A percentile compares a stretch with the other conserved stretches of the same genome.
phyloP scores from a whole-genome alignment of 2,888 invertebrate genomes.

The Tenthredo scrophulariae region DNA sequence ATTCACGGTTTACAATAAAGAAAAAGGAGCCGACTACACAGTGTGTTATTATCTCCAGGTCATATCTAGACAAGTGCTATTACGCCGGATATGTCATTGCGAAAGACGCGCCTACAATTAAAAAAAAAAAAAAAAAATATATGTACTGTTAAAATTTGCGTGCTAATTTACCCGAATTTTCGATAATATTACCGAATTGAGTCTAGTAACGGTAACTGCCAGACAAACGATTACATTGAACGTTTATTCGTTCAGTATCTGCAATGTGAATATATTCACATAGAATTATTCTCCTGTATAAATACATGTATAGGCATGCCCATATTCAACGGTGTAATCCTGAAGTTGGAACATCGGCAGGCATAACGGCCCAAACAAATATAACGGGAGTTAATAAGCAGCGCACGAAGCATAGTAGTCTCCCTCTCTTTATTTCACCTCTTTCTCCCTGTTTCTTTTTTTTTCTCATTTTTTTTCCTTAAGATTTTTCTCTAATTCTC shows the following conservation, averaged over 20 bases:
- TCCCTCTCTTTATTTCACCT: slow-evolving; percentile 56
- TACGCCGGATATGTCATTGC: not conserved
- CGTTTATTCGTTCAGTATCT: slow-evolving; percentile 6
- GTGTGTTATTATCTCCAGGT: not conserved
- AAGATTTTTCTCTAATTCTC: slow-evolving; percentile 15
- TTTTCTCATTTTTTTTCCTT: slow-evolving; percentile 13
- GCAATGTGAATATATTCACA: slow-evolving; percentile 29
- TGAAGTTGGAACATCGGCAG: slow-evolving; percentile 69
- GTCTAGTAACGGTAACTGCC: slow-evolving; percentile 36
- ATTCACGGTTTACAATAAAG: slow-evolving; percentile 10
- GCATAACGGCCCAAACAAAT: slow-evolving; percentile 77
- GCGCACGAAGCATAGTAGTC: slow-evolving; percentile 57
- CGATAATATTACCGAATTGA: slow-evolving; percentile 31
- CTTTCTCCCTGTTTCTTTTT: slow-evolving; percentile 53
- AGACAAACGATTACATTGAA: not conserved
- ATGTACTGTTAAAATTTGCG: not conserved
- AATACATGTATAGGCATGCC: slow-evolving; percentile 21
- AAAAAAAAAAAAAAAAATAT: not conserved
- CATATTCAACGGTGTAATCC: slow-evolving; percentile 49
- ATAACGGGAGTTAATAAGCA: slow-evolving; percentile 77
- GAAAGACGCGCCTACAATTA: not conserved
- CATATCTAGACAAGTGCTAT: not conserved
- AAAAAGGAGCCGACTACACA: not conserved
- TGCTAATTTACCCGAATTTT: not conserved
- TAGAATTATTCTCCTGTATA: slow-evolving; percentile 22